These are phyloP conservation scores for Caenorhabditis remanei DNA, from an alignment of 1,140 invertebrate genomes.

Conservation along the genomic window DNA sequence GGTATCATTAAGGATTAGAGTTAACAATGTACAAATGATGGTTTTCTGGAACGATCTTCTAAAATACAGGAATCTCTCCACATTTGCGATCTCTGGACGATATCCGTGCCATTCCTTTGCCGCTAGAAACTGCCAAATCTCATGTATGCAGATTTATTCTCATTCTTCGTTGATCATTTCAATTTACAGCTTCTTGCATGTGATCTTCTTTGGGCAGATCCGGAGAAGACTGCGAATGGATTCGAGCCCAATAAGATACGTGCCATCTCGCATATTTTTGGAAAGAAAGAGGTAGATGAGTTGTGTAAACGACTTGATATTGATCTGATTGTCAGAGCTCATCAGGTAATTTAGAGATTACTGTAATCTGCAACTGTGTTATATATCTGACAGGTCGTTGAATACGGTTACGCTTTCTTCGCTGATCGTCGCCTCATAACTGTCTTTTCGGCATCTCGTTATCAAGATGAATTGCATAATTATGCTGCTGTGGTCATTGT, in stretches of 20 bases:
- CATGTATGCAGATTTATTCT: constrained; percentile 62
- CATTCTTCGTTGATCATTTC: too few relatives aligned
- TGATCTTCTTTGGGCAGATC: constrained; percentile 73
- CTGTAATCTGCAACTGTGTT: too few relatives aligned
- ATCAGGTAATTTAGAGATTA: constrained; percentile 50
- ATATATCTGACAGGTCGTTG: constrained; percentile 78
- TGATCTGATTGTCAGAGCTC: constrained; percentile 72
- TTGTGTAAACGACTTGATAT: constrained; percentile 69
- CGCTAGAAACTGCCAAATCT: constrained; percentile 45
- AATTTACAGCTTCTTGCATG: constrained; percentile 16
- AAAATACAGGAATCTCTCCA: constrained; percentile 75
- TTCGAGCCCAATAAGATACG: constrained; percentile 83
- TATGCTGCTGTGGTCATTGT: constrained; percentile 69
- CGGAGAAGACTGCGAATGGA: constrained; percentile 68
- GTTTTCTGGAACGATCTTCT: too few relatives aligned
- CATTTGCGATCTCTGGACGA: constrained; percentile 81
- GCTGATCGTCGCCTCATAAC: constrained; percentile 62
- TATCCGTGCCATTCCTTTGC: constrained; percentile 68
- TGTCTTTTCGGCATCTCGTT: constrained; percentile 69
- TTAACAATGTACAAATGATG: too few relatives aligned
- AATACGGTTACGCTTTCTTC: constrained; percentile 82
- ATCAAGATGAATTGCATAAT: constrained; percentile 70
- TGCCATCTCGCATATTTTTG: constrained; percentile 70
- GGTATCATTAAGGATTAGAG: too few relatives aligned
- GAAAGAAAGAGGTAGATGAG: constrained; percentile 70